Evolutionary conservation across 2,113 vertebrate species (phyloP), one percentile per base, ranked within the genome.

Genomic region (Anas platyrhynchos): DNA sequence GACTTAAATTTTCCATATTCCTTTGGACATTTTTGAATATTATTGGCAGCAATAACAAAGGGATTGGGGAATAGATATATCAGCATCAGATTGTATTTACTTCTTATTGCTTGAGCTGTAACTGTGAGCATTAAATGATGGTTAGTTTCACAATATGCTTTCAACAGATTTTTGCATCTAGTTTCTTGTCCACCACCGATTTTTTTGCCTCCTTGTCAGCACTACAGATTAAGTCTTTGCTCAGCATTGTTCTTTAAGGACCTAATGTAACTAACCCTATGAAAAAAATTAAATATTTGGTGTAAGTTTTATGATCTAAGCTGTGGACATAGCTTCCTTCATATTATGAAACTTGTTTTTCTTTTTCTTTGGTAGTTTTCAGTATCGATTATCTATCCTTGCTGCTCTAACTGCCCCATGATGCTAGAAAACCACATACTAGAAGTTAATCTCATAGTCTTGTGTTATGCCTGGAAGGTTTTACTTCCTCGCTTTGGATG

Each of bases 271-370:
- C 41, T 82, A 95, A 93, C 92, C 91, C 69, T 78, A 91, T 69
- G 76, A 81, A 73, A 85, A 66, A 3, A 94, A 90, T 97, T 91
- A 94, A 92, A 91, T 97, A 95, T 94, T 88, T 74, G n/a, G 7
- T 68, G 91, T 78, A 27, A 62, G 14, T 75, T 74, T 84, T 89
- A 50, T 48, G 44, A 75, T 75, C 11, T 62, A 79, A 85, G 22
- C 29, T 3, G 0, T 46, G 17, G 50, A 69, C 8, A 15, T 59
- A 41, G 9, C 13, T 94, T 94, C 84, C 13, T 94, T 94, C 84
- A 75, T 69, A 16, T 43, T 78, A 73, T 41, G 8, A 56, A 74
- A 65, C 7, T 34, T 48, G 46, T 48, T 34, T 72, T 86, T 48
- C 26, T 78, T 74, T 67, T 67, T 34, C 18, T 44, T 81, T 34